Evolutionary conservation across 2,888 invertebrate genomes (phyloP), one percentile per base, ranked within the genome.

Genomic region (Troides helena): DNA sequence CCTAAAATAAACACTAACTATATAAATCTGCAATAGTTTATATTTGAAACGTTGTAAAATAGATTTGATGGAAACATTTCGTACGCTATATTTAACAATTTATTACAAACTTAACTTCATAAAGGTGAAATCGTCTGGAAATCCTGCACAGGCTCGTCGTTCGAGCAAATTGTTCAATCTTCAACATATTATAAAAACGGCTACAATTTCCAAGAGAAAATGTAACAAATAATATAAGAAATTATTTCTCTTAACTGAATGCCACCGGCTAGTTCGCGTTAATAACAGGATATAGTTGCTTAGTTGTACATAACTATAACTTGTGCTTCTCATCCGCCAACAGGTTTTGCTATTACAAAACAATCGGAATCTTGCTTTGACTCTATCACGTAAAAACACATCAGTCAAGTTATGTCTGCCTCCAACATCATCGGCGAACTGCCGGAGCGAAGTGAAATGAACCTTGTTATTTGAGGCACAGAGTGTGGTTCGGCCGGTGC

Each of bases 381-480:
- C 67, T 70, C 71, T 72, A 74, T 74, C 69, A 63, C 71, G 71
- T 74, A 73, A 73, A 74, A 77, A 74, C 73, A 78, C 77, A 78
- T 71, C 74, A 79, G 72, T 74, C 70, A 70, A 70, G 70, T 64
- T 70, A 89, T 88, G 87, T 82, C 85, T 75, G 78, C 74, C 61
- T 71, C 75, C 56, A 85, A 80, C 67, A 76, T 77, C 70, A 77
- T 73, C 62, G 75, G 73, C 64, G 81, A 81, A 73, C 75, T 69
- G 59, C 68, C 70, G 71, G 71, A 70, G 53, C 81, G 80, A 72
- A 79, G 75, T 25, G 82, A 84, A 80, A 68, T 80, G 74, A 81
- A 82, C 80, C 84, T 85, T 82, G 86, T 87, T 84, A 85, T 89
- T 79, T 90, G 89, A 90, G 89, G 85, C 62, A 80, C 62, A 86